These are phyloP conservation scores for Seira sanloemensis DNA, from an alignment of 2,888 invertebrate species.

Conservation along the genomic window DNA sequence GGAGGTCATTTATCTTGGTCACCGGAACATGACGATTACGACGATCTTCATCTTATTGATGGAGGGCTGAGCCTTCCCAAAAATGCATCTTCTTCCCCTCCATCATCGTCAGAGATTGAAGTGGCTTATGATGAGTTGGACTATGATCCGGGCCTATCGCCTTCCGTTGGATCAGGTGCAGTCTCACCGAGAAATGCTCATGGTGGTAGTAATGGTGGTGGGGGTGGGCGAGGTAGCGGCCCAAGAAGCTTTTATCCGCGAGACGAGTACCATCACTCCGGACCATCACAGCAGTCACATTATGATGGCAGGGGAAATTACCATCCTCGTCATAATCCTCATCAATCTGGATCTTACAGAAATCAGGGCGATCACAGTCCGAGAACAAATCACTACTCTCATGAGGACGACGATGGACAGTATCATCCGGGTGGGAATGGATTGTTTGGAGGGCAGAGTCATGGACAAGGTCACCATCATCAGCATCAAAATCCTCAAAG, in stretches of 20 bases:
- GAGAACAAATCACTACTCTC: neutral
- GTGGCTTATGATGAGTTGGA: conserved; percentile 54
- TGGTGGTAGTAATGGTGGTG: neutral
- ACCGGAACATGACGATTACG: conserved; percentile 51
- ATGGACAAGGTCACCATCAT: neutral
- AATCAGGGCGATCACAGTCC: neutral
- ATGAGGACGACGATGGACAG: conserved; percentile 23
- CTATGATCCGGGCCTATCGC: conserved; percentile 42
- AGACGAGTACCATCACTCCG: conserved; percentile 18
- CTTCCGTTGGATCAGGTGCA: neutral
- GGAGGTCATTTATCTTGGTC: conserved; percentile 61
- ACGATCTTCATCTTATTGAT: conserved; percentile 28
- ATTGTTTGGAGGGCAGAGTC: neutral
- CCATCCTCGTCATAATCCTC: conserved; percentile 25
- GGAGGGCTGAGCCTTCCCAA: conserved; percentile 12
- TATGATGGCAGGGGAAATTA: conserved; percentile 1
- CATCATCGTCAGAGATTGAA: conserved; percentile 44
- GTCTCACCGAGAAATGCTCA: neutral
- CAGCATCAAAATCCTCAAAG: conserved; percentile 37
- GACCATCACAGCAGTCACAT: neutral
- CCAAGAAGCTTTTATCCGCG: conserved; percentile 30
- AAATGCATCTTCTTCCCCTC: conserved; percentile 43
- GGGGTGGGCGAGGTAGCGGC: no score
- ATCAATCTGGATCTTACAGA: conserved; percentile 39
- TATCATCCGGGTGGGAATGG: neutral